Percentiles rank a stretch among this genome's conserved stretches.
phyloP scores from a whole-genome alignment of 2,797 vertebrate species.

The Gymnodraco acuticeps region DNA sequence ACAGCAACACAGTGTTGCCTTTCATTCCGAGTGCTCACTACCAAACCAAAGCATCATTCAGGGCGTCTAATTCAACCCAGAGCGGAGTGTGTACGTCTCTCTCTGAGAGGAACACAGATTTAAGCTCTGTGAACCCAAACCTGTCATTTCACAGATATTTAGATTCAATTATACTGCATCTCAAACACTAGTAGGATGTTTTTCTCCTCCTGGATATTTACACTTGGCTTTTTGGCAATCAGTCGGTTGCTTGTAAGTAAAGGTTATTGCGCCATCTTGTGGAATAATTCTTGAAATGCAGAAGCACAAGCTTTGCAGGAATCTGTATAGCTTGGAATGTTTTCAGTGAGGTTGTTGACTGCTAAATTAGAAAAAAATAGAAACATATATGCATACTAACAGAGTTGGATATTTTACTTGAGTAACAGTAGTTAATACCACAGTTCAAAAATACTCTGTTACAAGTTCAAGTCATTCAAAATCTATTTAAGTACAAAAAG shows the following conservation, averaged over 20 bases:
- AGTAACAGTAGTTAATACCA: too few relatives aligned
- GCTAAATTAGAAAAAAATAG: neutral
- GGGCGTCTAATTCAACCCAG: slow-evolving; percentile 60
- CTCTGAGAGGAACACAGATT: slow-evolving; percentile 5
- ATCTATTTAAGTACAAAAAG: too few relatives aligned
- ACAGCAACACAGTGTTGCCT: slow-evolving; percentile 59
- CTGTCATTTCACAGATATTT: slow-evolving; percentile 11
- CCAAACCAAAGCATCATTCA: slow-evolving; percentile 60
- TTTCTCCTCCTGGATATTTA: slow-evolving; percentile 2
- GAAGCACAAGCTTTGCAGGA: neutral
- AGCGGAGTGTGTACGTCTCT: neutral
- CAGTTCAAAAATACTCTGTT: too few relatives aligned
- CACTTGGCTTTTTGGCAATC: neutral
- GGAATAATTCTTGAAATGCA: slow-evolving; percentile 42
- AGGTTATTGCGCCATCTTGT: slow-evolving; percentile 72
- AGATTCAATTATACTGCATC: slow-evolving; percentile 6
- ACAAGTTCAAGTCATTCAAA: too few relatives aligned
- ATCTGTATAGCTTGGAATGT: neutral
- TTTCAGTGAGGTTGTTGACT: neutral
- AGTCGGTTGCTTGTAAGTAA: slow-evolving; percentile 22
- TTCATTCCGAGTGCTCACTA: slow-evolving; percentile 69
- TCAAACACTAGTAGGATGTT: neutral
- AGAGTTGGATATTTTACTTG: neutral
- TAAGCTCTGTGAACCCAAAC: neutral
- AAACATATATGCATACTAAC: neutral